Evolutionary conservation across 2,113 vertebrate species (phyloP), one percentile per base, ranked within the genome.

Genomic region (zebrafish (Danio rerio)): DNA sequence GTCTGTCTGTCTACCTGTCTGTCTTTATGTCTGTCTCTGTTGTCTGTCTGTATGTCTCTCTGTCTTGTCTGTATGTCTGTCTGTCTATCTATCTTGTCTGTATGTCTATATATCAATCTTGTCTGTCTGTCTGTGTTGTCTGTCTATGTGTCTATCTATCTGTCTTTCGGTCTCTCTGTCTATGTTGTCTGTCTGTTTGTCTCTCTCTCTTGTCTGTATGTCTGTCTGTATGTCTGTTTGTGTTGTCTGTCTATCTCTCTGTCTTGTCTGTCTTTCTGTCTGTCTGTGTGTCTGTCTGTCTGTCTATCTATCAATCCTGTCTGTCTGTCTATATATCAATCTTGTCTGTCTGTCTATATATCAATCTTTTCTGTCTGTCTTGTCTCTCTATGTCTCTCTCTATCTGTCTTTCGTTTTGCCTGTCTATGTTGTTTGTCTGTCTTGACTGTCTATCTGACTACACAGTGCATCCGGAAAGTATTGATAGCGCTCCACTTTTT

Each of bases 51-150:
- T n/a, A n/a, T n/a, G n/a, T n/a, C n/a, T n/a, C n/a, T n/a, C n/a
- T n/a, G n/a, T n/a, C n/a, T n/a, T 47, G 66, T 72, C 74, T 85
- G 76, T 87, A 65, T 74, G 45, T 86, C 83, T 88, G 81, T 77
- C 78, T 87, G 80, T 89, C 56, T 5, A 7, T 18, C 56, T 59
- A 18, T 59, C 56, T 59, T 1, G 31, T 59, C 56, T 31, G 31
- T 31, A 1, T 31, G 31, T 31, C 31, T 31, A 31, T 31, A 31
- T 31, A 3, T 31, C 31, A 2, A 3, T 31, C 3, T 31, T 31
- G 31, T 31, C 31, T 31, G 3, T 31, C 31, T 31, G 31, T 31
- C 31, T 31, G 31, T 31, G 3, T 31, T 31, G 31, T 31, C 31
- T 31, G 31, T 0, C 8, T 59, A 15, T 20, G 2, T 59, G 15